Conservation (phyloP, 2,113 vertebrate genomes). For the Galemys pyrenaicus region DNA sequence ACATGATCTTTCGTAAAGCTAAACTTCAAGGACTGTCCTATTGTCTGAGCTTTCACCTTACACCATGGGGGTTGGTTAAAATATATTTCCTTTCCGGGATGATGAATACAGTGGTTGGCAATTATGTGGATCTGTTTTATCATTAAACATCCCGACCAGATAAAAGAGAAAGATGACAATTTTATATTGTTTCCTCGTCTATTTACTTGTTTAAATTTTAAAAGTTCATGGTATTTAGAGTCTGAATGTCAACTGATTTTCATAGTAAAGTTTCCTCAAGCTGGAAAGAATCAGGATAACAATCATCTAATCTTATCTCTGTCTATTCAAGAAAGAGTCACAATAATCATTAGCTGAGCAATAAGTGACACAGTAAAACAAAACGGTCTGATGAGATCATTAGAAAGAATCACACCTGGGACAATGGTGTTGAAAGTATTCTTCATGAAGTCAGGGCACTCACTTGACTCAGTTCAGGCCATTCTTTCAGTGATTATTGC, state of each 20-base stretch:
- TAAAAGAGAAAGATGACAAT: constrained; percentile 30
- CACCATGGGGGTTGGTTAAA: constrained; percentile 27
- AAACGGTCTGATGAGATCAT: neutral
- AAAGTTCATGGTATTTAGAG: neutral
- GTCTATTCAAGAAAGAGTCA: neutral
- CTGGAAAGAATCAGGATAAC: neutral
- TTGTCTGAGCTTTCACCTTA: neutral
- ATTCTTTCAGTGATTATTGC: neutral
- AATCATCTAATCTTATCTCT: neutral
- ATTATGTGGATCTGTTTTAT: neutral
- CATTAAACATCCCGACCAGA: constrained; percentile 20
- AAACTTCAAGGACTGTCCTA: neutral
- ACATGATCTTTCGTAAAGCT: neutral
- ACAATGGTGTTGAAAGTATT: neutral
- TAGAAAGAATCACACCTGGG: neutral
- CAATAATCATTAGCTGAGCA: constrained; percentile 16
- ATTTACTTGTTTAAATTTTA: constrained; percentile 21
- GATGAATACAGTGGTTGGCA: neutral
- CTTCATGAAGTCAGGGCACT: neutral
- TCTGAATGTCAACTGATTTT: neutral
- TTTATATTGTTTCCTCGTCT: neutral
- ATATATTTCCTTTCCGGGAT: constrained; percentile 29
- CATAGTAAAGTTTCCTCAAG: neutral
- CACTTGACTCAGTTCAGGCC: neutral
- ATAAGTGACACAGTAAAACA: constrained; percentile 9